Evolutionary conservation across 2,888 invertebrate species (phyloP), one percentile per base, ranked within the genome.

Genomic region (Monochamus alternatus): DNA sequence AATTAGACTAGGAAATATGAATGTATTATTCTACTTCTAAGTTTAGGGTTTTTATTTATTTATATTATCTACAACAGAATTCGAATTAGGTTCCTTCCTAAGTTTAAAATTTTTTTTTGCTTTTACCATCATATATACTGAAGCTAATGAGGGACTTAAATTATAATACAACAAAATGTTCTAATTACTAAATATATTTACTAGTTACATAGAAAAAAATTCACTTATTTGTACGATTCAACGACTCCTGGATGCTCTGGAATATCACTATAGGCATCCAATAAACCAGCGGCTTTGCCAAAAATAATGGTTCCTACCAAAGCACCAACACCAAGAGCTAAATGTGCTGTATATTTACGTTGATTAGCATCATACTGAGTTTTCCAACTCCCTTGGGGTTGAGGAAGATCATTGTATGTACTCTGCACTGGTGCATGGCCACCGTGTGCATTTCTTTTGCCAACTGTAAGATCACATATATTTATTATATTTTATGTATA

Each of bases 301-400:
- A 90, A 84, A 68, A 90, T 76, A 5, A 93, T 64, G 0, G 92
- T 90, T 51, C 83, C 86, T 51, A 76, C 5, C 10, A 91, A 77
- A 85, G 93, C 89, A 12, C 86, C 88, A 52, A 93, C 65, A 1
- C 96, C 95, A 66, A 90, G 84, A 9, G 90, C 81, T 66, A 97
- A 90, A 12, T 92, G 90, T 8, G 91, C 87, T 84, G 95, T 96
- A 90, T 94, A 94, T 84, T 91, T 92, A 78, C 91, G 89, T 86
- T 96, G 94, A 76, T 91, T 91, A 47, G 92, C 91, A 72, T 92
- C 91, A 84, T 95, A 85, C 64, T 91, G 88, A 70, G 93, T 92
- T 86, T 95, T 90, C 96, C 96, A 97, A 31, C 94, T 93, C 73
- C 96, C 96, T 75, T 90, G 89, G 1, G 96, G 96, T 67, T 93